A percentile compares a stretch with the other conserved stretches of the same genome.
Conservation (phyloP, 2,797 vertebrate species). For the Sardinella longiceps region DNA sequence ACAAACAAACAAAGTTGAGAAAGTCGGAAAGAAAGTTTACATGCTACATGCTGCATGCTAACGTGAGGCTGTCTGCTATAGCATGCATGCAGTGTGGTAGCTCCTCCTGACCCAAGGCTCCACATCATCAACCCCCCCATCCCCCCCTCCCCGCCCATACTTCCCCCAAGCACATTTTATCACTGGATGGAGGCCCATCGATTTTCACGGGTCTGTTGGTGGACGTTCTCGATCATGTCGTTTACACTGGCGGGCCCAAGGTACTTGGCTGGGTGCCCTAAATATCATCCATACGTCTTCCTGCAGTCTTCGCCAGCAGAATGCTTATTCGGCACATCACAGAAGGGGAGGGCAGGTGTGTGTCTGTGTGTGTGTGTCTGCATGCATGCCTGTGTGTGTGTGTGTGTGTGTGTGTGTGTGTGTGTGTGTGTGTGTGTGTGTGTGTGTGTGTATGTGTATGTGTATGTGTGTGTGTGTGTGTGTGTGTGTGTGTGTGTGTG, state of each 20-base stretch:
- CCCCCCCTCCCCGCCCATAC: too few species aligned
- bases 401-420: neutral
- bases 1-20: too few species aligned
- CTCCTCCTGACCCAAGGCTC: neutral
- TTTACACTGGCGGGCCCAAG: constrained; percentile 18
- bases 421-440: neutral
- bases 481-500: too few species aligned
- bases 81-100: neutral
- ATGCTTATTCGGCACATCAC: constrained; percentile 16
- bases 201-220: constrained; percentile 1
- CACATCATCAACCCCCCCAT: neutral
- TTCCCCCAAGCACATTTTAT: constrained; percentile 14
- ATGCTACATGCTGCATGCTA: neutral
- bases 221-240: constrained; percentile 18
- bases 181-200: neutral
- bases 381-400: neutral
- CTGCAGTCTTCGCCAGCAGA: neutral
- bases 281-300: constrained; percentile 7
- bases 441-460: neutral
- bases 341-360: neutral
- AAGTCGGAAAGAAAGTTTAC: neutral
- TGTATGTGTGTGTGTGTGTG: too few species aligned
- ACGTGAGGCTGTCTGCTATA: neutral
- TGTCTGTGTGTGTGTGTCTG: too few species aligned
- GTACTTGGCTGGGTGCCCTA: constrained; percentile 5